Evolutionary conservation across 2,888 invertebrate genomes (phyloP).

Genomic region (Macrosiphum euphorbiae): DNA sequence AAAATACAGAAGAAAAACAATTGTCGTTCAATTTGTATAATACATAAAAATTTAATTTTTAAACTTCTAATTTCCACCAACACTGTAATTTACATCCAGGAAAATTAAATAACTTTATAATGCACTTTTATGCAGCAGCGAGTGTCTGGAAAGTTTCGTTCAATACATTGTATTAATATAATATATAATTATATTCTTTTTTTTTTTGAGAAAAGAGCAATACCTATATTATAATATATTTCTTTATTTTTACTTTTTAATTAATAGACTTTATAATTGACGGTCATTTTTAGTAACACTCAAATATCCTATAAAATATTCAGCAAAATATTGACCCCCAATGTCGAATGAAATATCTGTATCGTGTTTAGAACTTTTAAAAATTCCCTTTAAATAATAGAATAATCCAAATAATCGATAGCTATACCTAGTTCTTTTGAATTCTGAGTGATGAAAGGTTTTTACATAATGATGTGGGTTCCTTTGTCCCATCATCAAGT

Average conservation of each 20-base stretch:
- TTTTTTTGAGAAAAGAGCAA: not conserved
- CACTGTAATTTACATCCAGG: not conserved
- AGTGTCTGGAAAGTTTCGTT: not conserved
- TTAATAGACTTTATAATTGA: not conserved
- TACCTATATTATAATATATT: not conserved
- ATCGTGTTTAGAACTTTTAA: not conserved
- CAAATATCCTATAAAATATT: slow-evolving; percentile 18
- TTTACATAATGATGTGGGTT: not conserved
- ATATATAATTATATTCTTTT: not conserved
- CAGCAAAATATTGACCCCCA: not conserved
- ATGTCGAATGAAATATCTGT: not conserved
- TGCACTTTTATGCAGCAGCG: not conserved
- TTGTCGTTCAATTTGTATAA: not conserved
- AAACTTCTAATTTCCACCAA: not conserved
- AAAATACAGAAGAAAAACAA: not conserved
- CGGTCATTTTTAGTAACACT: not conserved
- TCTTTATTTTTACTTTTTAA: not conserved
- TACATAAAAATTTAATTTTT: not conserved
- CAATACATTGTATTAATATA: not conserved
- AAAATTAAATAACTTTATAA: not conserved
- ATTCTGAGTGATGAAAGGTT: not conserved
- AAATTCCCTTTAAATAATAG: not conserved
- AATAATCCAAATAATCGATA: not conserved
- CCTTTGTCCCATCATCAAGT: not conserved
- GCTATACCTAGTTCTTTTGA: not conserved